Evolutionary conservation across 2,888 invertebrate genomes (phyloP), one percentile per base, ranked within the genome.

Genomic region (Podabrus alpinus): DNA sequence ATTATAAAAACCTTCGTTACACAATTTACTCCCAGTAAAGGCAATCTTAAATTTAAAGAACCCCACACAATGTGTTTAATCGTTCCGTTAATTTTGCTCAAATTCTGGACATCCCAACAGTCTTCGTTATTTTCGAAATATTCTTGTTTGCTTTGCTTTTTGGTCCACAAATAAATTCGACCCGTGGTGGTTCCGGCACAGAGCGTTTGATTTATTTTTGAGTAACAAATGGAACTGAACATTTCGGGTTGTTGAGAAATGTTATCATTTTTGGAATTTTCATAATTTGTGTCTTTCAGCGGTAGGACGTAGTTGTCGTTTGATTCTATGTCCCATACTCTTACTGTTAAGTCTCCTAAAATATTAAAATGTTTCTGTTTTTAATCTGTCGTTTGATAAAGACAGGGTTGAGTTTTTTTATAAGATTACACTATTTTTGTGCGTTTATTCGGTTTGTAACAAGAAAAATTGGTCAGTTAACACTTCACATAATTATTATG

Each of bases 271-370:
- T 45, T 45, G 2, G 45, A n/a, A 19, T 79, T 79, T n/a, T 82
- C 80, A 71, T 84, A 86, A 4, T 85, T 79, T 78, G 86, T 86
- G 80, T 87, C 78, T 68, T 90, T 89, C 81, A 90, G 92, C 59
- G 93, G 93, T 19, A 97, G 87, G 0, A 97, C 91, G 86, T 94
- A 97, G 87, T 97, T 98, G 83, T 98, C 97, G 73, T 97, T 97
- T 24, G 94, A 94, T 68, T 97, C 95, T 80, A 98, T 92, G 85
- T 99, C 97, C 98, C 98, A 99, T 81, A 98, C 91, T 80, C 98
- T 92, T 21, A 96, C 92, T 13, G 92, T 88, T 77, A 94, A 89
- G 83, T 98, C 98, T 60, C 94, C 94, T 86, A 68, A 70, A 80
- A 78, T 29, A 45, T 13, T 15, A 16, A n/a, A 25, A 11, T 25